phyloP scores from a whole-genome alignment of 2,888 invertebrate species.

The Cynaeus angustus region DNA sequence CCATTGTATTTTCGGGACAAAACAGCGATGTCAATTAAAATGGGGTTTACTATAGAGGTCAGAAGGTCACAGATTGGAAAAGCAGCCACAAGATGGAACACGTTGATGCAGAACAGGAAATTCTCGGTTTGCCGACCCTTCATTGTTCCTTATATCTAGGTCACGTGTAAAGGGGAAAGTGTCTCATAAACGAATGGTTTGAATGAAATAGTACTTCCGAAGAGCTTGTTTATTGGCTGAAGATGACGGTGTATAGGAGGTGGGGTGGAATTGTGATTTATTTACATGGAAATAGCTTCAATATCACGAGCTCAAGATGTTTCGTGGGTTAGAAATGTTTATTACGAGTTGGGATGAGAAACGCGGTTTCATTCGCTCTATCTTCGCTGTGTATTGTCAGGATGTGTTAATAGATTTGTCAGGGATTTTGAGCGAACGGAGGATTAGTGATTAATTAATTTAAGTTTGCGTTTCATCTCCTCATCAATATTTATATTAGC shows the following conservation, averaged over 20 bases:
- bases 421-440: too few species aligned
- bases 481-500: too few species aligned
- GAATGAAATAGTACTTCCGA: conserved; percentile 18
- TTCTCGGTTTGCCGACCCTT: conserved; percentile 14
- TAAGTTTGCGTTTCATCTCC: too few species aligned
- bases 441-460: too few species aligned
- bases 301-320: conserved; percentile 6
- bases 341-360: not conserved
- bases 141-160: conserved; percentile 17
- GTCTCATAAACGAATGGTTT: conserved; percentile 18
- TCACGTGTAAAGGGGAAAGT: conserved; percentile 24
- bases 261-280: conserved; percentile 9
- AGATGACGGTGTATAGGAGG: not conserved
- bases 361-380: too few species aligned
- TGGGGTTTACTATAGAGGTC: not conserved
- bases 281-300: conserved; percentile 9
- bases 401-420: too few species aligned
- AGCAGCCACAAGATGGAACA: conserved; percentile 17
- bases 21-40: conserved; percentile 7
- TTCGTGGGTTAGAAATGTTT: conserved; percentile 4
- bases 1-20: conserved; percentile 6
- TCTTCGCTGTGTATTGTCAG: too few species aligned
- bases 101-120: conserved; percentile 16
- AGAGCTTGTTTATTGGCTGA: conserved; percentile 22
- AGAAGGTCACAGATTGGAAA: conserved; percentile 9